A percentile compares a stretch with the other conserved stretches of the same genome.
Conservation (phyloP, 2,797 vertebrate species). For the Chaunax sp. region DNA sequence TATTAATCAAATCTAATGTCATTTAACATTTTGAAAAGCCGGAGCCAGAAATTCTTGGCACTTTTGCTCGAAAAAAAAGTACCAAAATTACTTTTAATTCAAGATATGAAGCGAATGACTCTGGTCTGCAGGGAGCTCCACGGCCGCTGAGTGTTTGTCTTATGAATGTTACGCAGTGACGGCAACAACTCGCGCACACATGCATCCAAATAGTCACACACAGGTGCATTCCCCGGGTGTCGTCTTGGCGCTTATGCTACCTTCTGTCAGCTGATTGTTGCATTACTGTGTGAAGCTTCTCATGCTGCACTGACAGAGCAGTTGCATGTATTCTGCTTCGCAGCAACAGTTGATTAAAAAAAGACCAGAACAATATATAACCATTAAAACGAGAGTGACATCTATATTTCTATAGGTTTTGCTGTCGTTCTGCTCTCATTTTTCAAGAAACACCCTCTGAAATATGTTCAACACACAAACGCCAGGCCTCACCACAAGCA, state of each 20-base stretch:
- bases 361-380: no score
- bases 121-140: neutral
- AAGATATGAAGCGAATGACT: neutral
- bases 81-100: neutral
- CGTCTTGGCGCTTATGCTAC: constrained; percentile 57
- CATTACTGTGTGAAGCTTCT: constrained; percentile 61
- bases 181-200: constrained; percentile 12
- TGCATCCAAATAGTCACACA: constrained; percentile 17
- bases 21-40: no score
- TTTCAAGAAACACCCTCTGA: constrained; percentile 18
- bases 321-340: constrained; percentile 7
- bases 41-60: no score
- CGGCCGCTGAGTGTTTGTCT: constrained; percentile 29
- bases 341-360: no score
- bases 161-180: constrained; percentile 7
- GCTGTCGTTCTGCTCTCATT: neutral
- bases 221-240: constrained; percentile 69
- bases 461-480: constrained; percentile 40
- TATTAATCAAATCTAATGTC: no score
- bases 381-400: no score
- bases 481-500: constrained; percentile 49
- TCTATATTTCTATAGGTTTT: no score
- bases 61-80: no score
- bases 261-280: constrained; percentile 73
- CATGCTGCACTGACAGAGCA: constrained; percentile 9